Conservation (phyloP, 2,113 vertebrate genomes). For the Thermophis baileyi region DNA sequence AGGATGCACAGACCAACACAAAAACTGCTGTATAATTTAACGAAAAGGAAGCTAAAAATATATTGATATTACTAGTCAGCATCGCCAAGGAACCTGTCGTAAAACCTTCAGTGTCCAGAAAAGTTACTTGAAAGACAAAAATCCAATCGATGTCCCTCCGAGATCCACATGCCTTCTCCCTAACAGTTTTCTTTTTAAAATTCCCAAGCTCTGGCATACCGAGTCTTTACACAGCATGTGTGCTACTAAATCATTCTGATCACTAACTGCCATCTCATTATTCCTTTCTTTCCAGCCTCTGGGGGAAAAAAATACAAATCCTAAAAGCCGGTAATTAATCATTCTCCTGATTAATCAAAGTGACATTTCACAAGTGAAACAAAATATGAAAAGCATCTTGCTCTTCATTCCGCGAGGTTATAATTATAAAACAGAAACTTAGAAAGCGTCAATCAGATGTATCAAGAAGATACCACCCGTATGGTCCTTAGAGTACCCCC, state of each 20-base stretch:
- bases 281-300: background rate
- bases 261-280: background rate
- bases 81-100: background rate
- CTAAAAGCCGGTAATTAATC: background rate
- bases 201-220: background rate
- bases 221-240: background rate
- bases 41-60: background rate
- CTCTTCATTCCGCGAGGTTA: background rate
- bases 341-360: background rate
- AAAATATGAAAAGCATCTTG: background rate
- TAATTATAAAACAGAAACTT: background rate
- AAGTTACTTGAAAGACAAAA: background rate
- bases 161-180: background rate
- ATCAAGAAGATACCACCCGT: background rate
- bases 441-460: background rate
- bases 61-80: background rate
- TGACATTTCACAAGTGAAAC: background rate
- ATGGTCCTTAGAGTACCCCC: too few species aligned
- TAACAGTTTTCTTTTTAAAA: background rate
- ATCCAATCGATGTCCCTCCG: background rate
- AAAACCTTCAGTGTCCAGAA: background rate
- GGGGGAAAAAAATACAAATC: background rate
- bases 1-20: background rate
- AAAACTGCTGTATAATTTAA: background rate
- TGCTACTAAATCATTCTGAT: background rate